Conservation (phyloP, 2,113 vertebrate species). For the Ammodytes marinus region DNA sequence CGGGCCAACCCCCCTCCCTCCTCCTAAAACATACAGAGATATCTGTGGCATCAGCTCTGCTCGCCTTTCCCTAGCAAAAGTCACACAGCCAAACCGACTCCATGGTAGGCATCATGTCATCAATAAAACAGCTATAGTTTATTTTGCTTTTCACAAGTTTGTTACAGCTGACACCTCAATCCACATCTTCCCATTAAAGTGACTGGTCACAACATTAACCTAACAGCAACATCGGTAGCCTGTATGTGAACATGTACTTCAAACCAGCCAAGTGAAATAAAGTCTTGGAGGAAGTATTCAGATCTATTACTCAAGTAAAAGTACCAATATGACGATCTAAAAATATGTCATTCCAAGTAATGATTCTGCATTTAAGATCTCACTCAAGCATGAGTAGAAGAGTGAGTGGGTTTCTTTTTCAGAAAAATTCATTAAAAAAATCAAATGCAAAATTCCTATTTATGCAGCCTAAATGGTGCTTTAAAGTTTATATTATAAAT, state of each 20-base stretch:
- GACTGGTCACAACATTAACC: background rate
- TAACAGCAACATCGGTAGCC: conserved; percentile 1
- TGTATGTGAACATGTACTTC: background rate
- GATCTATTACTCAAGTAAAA: background rate
- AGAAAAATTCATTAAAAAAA: no score
- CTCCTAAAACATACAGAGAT: conserved; percentile 71
- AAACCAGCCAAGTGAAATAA: background rate
- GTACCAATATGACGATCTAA: no score
- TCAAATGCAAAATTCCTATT: no score
- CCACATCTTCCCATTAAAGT: background rate
- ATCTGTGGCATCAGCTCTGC: conserved; percentile 67
- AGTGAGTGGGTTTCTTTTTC: no score
- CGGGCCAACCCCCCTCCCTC: conserved; percentile 29
- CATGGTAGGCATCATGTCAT: background rate
- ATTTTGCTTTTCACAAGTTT: background rate
- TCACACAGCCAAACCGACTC: conserved; percentile 36
- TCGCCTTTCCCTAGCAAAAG: conserved; percentile 46
- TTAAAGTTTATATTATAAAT: no score
- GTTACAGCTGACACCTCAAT: background rate
- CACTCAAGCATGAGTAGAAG: no score
- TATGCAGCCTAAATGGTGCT: no score
- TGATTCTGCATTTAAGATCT: no score
- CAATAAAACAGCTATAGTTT: background rate
- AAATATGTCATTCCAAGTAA: no score
- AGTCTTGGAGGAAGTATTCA: background rate